A percentile compares a stretch with the other conserved stretches of the same genome.
These are phyloP conservation scores for Neocrepidodera transversa DNA, from an alignment of 2,888 invertebrate genomes.

Conservation along the genomic window DNA sequence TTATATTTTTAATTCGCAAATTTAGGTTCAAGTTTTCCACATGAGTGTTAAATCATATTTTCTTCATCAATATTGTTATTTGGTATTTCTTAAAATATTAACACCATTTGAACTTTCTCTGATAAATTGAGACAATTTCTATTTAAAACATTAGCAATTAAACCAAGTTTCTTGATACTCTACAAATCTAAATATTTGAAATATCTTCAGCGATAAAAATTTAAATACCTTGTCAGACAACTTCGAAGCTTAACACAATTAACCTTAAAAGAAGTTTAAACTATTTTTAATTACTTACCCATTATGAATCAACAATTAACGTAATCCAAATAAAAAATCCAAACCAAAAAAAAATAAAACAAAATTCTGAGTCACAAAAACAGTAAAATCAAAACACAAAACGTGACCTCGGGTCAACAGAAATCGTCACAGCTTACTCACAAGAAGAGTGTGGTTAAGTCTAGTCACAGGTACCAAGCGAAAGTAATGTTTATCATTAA, in stretches of 20 bases:
- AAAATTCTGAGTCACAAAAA: constrained; percentile 41
- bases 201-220: background rate
- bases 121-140: too few species aligned
- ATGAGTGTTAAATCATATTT: too few species aligned
- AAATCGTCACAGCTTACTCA: constrained; percentile 35
- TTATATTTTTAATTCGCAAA: too few species aligned
- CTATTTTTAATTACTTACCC: constrained; percentile 11
- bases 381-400: constrained; percentile 29
- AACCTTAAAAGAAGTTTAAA: background rate
- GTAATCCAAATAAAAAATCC: constrained; percentile 12
- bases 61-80: too few species aligned
- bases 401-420: constrained; percentile 32
- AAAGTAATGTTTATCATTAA: constrained; percentile 40
- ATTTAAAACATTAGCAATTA: too few species aligned
- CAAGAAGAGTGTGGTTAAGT: constrained; percentile 41
- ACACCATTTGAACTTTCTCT: too few species aligned
- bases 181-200: too few species aligned
- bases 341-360: constrained; percentile 4
- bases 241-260: background rate
- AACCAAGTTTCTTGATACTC: too few species aligned
- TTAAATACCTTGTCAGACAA: background rate
- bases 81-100: too few species aligned
- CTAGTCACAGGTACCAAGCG: constrained; percentile 41
- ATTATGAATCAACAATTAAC: background rate
- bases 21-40: too few species aligned